A percentile compares a stretch with the other conserved stretches of the same genome.
Evolutionary conservation across 2,888 invertebrate genomes (phyloP).

Genomic region (Drosophila ochracea): DNA sequence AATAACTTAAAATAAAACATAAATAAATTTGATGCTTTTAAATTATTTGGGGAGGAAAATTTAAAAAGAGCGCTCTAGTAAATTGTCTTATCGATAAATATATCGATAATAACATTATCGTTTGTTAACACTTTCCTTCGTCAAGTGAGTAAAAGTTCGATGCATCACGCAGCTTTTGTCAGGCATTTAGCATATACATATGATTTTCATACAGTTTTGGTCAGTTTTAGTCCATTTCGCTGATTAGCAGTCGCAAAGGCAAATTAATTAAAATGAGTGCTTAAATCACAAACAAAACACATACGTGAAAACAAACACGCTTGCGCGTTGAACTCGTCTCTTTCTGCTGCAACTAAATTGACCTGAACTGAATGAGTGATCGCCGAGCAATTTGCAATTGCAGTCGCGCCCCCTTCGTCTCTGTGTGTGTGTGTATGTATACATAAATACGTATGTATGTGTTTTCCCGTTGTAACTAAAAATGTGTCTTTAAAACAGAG

Average conservation of each 20-base stretch:
- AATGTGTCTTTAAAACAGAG: slow-evolving; percentile 56
- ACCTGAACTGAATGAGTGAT: slow-evolving; percentile 4
- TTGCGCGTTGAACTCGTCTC: slow-evolving; percentile 42
- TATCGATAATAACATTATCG: neutral
- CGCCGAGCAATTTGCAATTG: neutral
- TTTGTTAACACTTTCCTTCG: slow-evolving; percentile 7
- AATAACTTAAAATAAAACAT: neutral
- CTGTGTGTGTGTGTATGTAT: neutral
- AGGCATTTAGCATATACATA: slow-evolving; percentile 15
- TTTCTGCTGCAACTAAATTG: slow-evolving; percentile 2
- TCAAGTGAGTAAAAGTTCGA: slow-evolving; percentile 5
- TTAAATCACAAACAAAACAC: slow-evolving; percentile 44
- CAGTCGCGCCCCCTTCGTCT: slow-evolving; percentile 43
- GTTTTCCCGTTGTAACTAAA: slow-evolving; percentile 29
- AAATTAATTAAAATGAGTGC: slow-evolving; percentile 58
- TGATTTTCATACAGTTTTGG: slow-evolving; percentile 34
- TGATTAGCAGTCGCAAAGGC: slow-evolving; percentile 42
- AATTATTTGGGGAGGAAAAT: neutral
- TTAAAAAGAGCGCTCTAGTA: neutral
- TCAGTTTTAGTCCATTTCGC: slow-evolving; percentile 40
- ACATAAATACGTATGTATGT: slow-evolving; percentile 5
- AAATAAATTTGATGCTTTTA: neutral
- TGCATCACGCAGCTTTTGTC: slow-evolving; percentile 22
- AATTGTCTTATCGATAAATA: neutral
- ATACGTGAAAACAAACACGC: slow-evolving; percentile 44